Conservation (phyloP, 2,113 vertebrate species). For the Podilymbus podiceps region DNA sequence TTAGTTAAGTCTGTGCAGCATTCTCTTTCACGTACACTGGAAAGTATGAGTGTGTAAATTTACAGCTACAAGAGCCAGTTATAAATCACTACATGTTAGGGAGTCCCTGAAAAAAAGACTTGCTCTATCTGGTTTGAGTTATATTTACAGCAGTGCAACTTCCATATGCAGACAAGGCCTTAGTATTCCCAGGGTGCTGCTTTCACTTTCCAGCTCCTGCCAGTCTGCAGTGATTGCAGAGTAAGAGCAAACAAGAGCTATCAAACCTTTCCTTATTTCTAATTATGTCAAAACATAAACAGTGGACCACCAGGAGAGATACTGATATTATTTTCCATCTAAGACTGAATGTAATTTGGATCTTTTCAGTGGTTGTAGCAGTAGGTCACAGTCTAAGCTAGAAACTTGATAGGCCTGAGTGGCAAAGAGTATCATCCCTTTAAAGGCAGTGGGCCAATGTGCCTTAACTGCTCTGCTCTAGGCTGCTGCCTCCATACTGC, state of each 20-base stretch:
- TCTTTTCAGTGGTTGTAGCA: background rate
- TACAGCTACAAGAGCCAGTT: background rate
- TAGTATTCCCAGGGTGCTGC: background rate
- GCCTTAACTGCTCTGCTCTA: background rate
- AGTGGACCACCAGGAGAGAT: background rate
- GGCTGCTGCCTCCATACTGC: background rate
- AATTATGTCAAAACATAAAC: background rate
- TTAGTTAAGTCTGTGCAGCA: background rate
- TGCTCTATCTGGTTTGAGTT: background rate
- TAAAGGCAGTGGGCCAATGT: background rate
- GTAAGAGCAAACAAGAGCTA: background rate
- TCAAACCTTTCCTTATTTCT: background rate
- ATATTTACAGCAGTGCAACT: background rate
- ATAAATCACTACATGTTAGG: background rate
- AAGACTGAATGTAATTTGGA: background rate
- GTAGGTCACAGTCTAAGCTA: background rate
- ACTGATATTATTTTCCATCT: background rate
- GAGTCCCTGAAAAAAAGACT: background rate
- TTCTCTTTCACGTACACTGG: background rate
- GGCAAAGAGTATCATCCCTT: background rate
- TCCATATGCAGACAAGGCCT: background rate
- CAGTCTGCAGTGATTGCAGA: background rate
- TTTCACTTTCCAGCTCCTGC: background rate
- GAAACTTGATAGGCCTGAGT: background rate
- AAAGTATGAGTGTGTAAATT: background rate